Evolutionary conservation across 2,888 invertebrate genomes (phyloP), one percentile per base, ranked within the genome.

Genomic region (Sphaeridia pumilis): DNA sequence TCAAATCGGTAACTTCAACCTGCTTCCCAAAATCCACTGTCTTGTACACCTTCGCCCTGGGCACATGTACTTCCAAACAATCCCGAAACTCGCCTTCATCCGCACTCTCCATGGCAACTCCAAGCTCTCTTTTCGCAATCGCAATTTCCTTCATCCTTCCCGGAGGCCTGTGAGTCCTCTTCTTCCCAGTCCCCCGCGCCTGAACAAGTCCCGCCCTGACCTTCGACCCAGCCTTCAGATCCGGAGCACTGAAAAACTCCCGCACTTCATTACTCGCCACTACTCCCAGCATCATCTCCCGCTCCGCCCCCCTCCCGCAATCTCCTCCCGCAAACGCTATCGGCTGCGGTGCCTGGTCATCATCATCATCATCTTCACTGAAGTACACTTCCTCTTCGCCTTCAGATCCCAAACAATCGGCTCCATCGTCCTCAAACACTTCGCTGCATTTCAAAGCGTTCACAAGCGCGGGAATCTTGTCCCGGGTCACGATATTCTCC

Each of bases 401-500:
- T n/a, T n/a, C n/a, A n/a, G n/a, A n/a, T n/a, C n/a, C n/a, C n/a
- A n/a, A n/a, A n/a, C n/a, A n/a, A n/a, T n/a, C n/a, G n/a, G n/a
- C n/a, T n/a, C n/a, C n/a, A n/a, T n/a, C n/a, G n/a, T n/a, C n/a
- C n/a, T n/a, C n/a, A n/a, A n/a, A n/a, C n/a, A n/a, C n/a, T n/a
- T n/a, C n/a, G n/a, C n/a, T n/a, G n/a, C n/a, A n/a, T n/a, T n/a
- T n/a, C n/a, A n/a, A n/a, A n/a, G 56, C 36, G 45, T 58, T 52
- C 2, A 64, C 59, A 7, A 62, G n/a, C n/a, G n/a, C n/a, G n/a
- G n/a, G n/a, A 3, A 57, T 35, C 41, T 52, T 45, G 14, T 49
- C 49, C 12, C 55, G 45, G n/a, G 57, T 48, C 10, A 58, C 21
- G 2, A 55, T 51, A 26, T 24, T 47, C 12, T 46, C 22, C 14